Evolutionary conservation across 2,113 vertebrate species (phyloP), one percentile per base, ranked within the genome.

Genomic region (Bucco capensis): DNA sequence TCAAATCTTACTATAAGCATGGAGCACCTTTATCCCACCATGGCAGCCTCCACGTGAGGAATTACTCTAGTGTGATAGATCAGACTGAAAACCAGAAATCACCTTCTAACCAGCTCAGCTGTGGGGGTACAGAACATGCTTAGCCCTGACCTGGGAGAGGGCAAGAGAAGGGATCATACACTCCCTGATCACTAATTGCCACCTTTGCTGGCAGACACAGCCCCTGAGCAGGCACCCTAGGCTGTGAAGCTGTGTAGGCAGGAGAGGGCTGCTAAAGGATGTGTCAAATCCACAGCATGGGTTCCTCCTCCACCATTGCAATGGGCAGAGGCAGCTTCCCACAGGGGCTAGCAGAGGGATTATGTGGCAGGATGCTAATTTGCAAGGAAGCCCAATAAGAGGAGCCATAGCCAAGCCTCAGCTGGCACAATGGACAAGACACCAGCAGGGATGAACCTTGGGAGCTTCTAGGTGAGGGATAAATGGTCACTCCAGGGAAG

Each of bases 271-370:
- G 53, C 44, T 50, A 31, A 77, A 53, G 25, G 74, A 62, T 1
- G 1, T 1, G 0, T 40, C 33, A 58, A 37, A 25, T 71, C 16
- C 10, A 14, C 0, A 0, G 17, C 14, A 18, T 0, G 1, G 15
- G 19, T 42, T 49, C 30, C 72, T 72, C 44, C 37, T 81, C 47
- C 7, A 0, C 44, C 53, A 22, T 31, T 30, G 31, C 53, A 35
- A n/a, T 0, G 1, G 19, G 64, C 33, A 47, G 19, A 47, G 15
- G 35, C 49, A 69, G 9, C 49, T 74, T 46, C 28, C 40, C 23
- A 31, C 24, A 14, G 44, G 65, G 57, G 21, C 19, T 51, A 31
- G 25, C 30, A 64, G 78, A 33, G 7, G 35, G 40, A 44, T 44
- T 42, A 30, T 10, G 6, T 6, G 18, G 40, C 25, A 30, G 31